These are phyloP conservation scores for Montipora sp. DNA, from an alignment of 64 coral and sea anemone genomes.

Conservation along the genomic window DNA sequence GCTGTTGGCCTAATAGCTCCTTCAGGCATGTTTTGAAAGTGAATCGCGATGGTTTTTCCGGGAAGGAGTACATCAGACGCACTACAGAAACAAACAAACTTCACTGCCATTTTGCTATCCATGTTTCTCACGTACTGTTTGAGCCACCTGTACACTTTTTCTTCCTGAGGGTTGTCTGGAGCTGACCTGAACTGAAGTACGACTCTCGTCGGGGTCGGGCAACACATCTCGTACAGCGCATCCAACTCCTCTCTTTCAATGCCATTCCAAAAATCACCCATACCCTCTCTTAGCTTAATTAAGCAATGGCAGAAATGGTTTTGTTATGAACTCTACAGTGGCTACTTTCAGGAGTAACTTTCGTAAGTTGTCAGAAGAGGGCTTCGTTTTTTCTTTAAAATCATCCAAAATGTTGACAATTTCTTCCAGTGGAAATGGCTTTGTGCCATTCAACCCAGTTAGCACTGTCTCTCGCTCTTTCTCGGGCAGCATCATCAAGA, in stretches of 20 bases:
- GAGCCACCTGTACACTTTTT: conserved; percentile 18
- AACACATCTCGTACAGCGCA: background rate
- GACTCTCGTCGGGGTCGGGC: conserved; percentile 13
- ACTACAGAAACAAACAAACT: conserved; percentile 16
- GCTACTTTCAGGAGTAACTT: conserved; percentile 9
- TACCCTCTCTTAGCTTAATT: conserved; percentile 45
- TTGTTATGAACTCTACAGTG: conserved; percentile 35
- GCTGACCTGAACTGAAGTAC: background rate
- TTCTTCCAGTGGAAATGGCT: conserved; percentile 15
- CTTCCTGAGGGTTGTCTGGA: background rate
- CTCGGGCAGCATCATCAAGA: background rate
- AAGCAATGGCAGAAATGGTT: conserved; percentile 13
- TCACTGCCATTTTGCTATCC: background rate
- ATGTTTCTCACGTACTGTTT: background rate
- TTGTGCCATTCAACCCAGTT: background rate
- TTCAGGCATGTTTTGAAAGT: background rate
- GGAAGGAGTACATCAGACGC: conserved; percentile 7
- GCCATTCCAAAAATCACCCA: conserved; percentile 48
- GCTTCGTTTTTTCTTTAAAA: conserved; percentile 3
- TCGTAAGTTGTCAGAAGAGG: conserved; percentile 15
- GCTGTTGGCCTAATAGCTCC: conserved; percentile 14
- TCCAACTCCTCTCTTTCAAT: conserved; percentile 17
- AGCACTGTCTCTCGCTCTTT: background rate
- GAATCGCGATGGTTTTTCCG: background rate
- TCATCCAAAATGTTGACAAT: conserved; percentile 52